A percentile compares a stretch with the other conserved stretches of the same genome.
Evolutionary conservation across 2,888 invertebrate species (phyloP).

Genomic region (Andrena minutula): DNA sequence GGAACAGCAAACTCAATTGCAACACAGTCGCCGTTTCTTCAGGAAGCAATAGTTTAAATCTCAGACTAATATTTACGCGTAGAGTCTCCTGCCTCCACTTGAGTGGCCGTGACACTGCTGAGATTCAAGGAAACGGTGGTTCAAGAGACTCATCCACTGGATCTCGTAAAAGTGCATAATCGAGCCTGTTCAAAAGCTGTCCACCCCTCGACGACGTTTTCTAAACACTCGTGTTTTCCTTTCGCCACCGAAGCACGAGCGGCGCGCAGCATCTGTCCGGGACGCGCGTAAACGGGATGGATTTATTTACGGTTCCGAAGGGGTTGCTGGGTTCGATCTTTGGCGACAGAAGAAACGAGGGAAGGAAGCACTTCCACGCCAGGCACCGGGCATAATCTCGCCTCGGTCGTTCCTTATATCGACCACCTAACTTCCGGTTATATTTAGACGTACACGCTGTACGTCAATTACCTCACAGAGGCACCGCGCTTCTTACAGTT

Average conservation of each 20-base stretch:
- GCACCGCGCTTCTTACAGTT: not conserved
- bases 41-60: no score
- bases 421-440: constrained; percentile 59
- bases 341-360: constrained; percentile 46
- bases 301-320: constrained; percentile 66
- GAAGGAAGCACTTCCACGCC: constrained; percentile 52
- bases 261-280: constrained; percentile 49
- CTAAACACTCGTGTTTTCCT: constrained; percentile 57
- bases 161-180: constrained; percentile 30
- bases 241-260: constrained; percentile 31
- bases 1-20: no score
- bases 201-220: constrained; percentile 36
- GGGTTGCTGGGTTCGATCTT: constrained; percentile 68
- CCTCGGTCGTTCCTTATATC: constrained; percentile 46
- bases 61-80: no score
- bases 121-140: constrained; percentile 7
- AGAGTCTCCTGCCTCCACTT: no score
- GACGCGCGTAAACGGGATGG: constrained; percentile 57
- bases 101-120: not conserved
- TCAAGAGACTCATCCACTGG: not conserved
- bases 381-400: constrained; percentile 56
- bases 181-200: constrained; percentile 21
- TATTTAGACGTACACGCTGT: constrained; percentile 51
- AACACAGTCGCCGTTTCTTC: no score
- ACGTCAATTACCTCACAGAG: not conserved